phyloP scores from a whole-genome alignment of 30 jellyfish, hydroid and myxozoan genomes.

The Mastigias papua region DNA sequence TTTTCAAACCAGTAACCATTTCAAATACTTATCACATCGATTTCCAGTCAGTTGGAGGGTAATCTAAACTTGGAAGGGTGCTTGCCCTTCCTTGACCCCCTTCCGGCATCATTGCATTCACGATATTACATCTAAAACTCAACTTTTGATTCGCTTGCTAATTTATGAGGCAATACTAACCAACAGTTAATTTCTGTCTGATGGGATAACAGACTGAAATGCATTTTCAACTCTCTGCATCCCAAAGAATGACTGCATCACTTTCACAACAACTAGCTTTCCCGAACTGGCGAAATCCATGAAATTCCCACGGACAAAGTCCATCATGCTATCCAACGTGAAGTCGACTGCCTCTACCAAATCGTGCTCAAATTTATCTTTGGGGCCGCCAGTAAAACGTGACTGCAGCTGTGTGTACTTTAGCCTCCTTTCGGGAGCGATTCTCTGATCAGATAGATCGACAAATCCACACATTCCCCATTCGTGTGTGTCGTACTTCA shows the following conservation, averaged over 20 bases:
- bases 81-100: no score
- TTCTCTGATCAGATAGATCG: constrained; percentile 71
- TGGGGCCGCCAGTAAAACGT: constrained; percentile 81
- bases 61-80: no score
- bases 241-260: constrained; percentile 83
- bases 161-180: no score
- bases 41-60: no score
- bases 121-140: no score
- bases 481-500: constrained; percentile 88
- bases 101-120: no score
- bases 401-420: constrained; percentile 72
- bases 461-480: constrained; percentile 93
- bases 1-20: no score
- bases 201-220: constrained; percentile 54
- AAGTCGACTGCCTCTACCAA: constrained; percentile 82
- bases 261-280: constrained; percentile 87
- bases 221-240: constrained; percentile 77
- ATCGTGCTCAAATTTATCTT: constrained; percentile 88
- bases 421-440: constrained; percentile 85
- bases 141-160: no score
- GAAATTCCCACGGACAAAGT: constrained; percentile 67
- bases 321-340: constrained; percentile 83
- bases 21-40: no score
- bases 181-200: not conserved
- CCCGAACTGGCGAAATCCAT: constrained; percentile 92